Conservation (phyloP, 1,140 invertebrate genomes). For the Anastatus disparis region DNA sequence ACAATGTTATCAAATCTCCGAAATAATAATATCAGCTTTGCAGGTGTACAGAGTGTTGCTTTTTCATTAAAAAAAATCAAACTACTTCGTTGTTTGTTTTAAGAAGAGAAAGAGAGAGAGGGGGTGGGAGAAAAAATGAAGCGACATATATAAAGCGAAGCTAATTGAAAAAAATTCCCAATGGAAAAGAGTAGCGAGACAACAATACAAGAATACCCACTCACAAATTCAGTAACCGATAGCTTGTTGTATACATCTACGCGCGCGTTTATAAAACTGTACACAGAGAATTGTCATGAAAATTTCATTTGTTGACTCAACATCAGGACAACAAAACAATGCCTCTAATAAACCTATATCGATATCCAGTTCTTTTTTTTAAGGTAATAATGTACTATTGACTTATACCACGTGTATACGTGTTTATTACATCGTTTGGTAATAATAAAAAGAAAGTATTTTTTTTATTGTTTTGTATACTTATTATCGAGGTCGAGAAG, state of each 20-base stretch:
- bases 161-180: conserved; percentile 38
- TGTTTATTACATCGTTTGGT: conserved; percentile 57
- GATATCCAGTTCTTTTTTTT: conserved; percentile 51
- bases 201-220: too few species aligned
- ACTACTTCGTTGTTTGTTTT: neutral
- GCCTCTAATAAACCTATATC: conserved; percentile 57
- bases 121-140: neutral
- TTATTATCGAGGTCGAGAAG: conserved; percentile 38
- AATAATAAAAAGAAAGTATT: conserved; percentile 62
- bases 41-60: neutral
- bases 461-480: conserved; percentile 3
- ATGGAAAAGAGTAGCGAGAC: too few species aligned
- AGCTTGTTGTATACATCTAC: too few species aligned
- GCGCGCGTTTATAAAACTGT: too few species aligned
- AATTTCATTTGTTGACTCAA: conserved; percentile 38
- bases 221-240: too few species aligned
- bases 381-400: too few species aligned
- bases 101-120: conserved; percentile 2
- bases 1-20: too few species aligned
- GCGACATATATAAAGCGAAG: too few species aligned
- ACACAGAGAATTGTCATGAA: too few species aligned
- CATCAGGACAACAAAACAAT: conserved; percentile 55
- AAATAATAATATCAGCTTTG: neutral
- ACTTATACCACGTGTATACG: neutral
- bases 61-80: conserved; percentile 25